Evolutionary conservation across 2,113 vertebrate species (phyloP).

Genomic region (human (Homo sapiens)): DNA sequence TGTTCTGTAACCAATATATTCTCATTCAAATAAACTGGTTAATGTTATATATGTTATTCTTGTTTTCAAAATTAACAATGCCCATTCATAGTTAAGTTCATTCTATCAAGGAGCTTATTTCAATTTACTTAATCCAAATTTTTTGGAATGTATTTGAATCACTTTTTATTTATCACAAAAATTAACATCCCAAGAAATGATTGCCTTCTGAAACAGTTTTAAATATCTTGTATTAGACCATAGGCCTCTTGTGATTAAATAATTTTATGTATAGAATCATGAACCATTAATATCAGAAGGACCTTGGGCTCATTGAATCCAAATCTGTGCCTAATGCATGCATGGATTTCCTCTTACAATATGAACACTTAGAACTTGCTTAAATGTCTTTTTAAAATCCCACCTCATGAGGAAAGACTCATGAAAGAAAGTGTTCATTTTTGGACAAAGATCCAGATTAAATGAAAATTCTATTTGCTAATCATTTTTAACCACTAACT

Average conservation of each 20-base stretch:
- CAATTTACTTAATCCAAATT: conserved; percentile 31
- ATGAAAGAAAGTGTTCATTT: neutral
- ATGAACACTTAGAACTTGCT: neutral
- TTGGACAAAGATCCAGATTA: neutral
- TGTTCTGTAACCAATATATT: neutral
- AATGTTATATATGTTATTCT: neutral
- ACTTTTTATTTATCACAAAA: conserved; percentile 13
- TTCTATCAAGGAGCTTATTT: conserved; percentile 41
- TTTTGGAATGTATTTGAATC: neutral
- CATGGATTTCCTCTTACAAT: neutral
- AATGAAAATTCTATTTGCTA: neutral
- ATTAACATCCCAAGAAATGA: neutral
- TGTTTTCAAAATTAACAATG: conserved; percentile 6
- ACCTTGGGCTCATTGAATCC: neutral
- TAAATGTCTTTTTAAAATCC: neutral
- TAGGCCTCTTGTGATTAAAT: neutral
- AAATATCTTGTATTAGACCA: neutral
- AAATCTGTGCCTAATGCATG: neutral
- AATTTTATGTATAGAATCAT: conserved; percentile 18
- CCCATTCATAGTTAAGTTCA: neutral
- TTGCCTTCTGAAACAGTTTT: neutral
- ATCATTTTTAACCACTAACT: neutral
- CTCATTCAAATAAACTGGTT: neutral
- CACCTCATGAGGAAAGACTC: neutral
- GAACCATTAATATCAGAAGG: neutral